Conservation (phyloP, 2,113 vertebrate species). For the Peromyscus leucopus region DNA sequence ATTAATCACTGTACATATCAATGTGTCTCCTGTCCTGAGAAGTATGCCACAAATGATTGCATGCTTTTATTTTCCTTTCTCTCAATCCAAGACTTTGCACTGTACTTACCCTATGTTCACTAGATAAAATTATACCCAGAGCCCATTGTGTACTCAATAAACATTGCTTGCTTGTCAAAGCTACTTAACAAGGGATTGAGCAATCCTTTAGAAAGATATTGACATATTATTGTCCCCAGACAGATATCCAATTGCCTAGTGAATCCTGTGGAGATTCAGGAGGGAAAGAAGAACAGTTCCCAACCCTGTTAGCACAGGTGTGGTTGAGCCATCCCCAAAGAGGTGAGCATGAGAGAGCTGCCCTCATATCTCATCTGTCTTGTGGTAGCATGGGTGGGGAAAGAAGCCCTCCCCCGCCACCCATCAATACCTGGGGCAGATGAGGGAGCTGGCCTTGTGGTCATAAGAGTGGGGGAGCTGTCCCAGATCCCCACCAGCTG, state of each 20-base stretch:
- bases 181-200: not conserved
- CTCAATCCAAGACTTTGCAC: not conserved
- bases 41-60: not conserved
- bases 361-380: not conserved
- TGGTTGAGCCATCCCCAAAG: not conserved
- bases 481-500: not conserved
- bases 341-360: not conserved
- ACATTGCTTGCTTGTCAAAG: not conserved
- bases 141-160: not conserved
- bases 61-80: not conserved
- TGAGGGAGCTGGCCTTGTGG: not conserved
- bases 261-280: not conserved
- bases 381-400: not conserved
- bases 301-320: not conserved
- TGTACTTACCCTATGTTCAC: not conserved
- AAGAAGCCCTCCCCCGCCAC: not conserved
- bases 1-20: not conserved
- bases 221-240: not conserved
- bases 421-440: not conserved
- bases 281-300: not conserved
- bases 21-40: not conserved
- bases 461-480: not conserved
- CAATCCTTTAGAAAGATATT: not conserved
- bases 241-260: not conserved
- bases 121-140: not conserved